Evolutionary conservation across 2,797 vertebrate species (phyloP).

Genomic region (Gallinago stenura): DNA sequence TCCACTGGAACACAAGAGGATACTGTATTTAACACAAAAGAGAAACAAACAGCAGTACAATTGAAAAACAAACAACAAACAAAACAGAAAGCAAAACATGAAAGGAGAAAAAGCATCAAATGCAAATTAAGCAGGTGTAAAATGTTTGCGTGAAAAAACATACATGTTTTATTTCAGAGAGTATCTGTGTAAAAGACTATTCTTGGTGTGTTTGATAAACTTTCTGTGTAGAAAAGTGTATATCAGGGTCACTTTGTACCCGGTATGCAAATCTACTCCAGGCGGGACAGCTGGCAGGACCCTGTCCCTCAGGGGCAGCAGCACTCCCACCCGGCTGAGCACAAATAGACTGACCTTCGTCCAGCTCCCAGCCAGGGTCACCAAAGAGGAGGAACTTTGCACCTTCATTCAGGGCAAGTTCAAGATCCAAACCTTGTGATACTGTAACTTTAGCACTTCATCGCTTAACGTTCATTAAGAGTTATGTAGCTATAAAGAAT

Average conservation of each 20-base stretch:
- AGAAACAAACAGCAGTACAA: neutral
- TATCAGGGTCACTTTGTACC: neutral
- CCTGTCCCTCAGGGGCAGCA: neutral
- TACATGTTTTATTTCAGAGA: neutral
- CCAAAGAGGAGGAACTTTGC: neutral
- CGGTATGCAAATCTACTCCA: neutral
- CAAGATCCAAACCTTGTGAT: neutral
- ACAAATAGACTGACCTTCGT: neutral
- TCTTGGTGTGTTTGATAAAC: neutral
- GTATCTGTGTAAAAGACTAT: neutral
- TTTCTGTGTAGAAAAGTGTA: neutral
- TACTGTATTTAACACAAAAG: neutral
- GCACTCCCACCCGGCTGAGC: neutral
- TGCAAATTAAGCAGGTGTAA: neutral
- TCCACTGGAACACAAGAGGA: neutral
- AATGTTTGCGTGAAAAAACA: neutral
- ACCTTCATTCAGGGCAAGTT: neutral
- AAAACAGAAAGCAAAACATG: neutral
- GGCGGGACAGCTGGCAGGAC: neutral
- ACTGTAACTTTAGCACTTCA: neutral
- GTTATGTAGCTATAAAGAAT: neutral
- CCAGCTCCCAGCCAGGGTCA: neutral
- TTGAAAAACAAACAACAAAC: neutral
- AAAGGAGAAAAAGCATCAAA: neutral
- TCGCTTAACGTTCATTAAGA: neutral